Base-by-base conservation (phyloP, 2,888 invertebrate genomes). In the Andrena bucephala region DNA sequence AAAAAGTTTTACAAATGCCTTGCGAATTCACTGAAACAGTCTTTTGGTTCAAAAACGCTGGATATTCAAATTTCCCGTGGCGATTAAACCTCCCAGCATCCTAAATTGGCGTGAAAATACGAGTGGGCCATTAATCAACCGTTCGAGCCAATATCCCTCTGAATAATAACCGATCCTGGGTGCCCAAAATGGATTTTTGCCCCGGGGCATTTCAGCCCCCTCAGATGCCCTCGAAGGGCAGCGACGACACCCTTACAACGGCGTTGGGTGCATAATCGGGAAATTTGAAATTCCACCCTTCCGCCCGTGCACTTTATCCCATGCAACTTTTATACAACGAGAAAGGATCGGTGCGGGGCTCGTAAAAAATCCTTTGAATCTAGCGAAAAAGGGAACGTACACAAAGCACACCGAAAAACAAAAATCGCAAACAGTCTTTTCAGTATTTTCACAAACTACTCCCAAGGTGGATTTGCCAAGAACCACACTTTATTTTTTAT, bases 91-190 rank as follows among this genome's bases (percentile, higher is more conserved):
- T 29, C 62, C 52, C 57, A 33, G 31, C 5, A 6, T n/a, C 29
- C 16, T 10, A 54, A 69, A 77, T 63, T 65, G 48, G 31, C 60
- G 69, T 31, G 63, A 78, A 79, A 84, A 83, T 83, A 83, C 60
- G 80, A 50, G 68, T 36, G 65, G 59, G 52, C 67, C 67, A 86
- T 88, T 85, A 88, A 88, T 87, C 85, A 81, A 74, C 24, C 54
- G 69, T 66, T 63, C 71, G 73, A 69, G 57, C 74, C 63, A 59
- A 66, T 79, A 80, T 85, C 42, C 85, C 76, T 48, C 74, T 72
- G 82, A 84, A 88, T 88, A 78, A 77, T 84, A 86, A 87, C 74
- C 79, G 76, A 80, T 82, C 54, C 48, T 67, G 2, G 50, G 65
- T 42, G 33, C 65, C 75, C 71, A 48, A 80, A 85, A 88, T 80